Base-by-base conservation (phyloP, 2,888 invertebrate species). In the Philereme transversata region DNA sequence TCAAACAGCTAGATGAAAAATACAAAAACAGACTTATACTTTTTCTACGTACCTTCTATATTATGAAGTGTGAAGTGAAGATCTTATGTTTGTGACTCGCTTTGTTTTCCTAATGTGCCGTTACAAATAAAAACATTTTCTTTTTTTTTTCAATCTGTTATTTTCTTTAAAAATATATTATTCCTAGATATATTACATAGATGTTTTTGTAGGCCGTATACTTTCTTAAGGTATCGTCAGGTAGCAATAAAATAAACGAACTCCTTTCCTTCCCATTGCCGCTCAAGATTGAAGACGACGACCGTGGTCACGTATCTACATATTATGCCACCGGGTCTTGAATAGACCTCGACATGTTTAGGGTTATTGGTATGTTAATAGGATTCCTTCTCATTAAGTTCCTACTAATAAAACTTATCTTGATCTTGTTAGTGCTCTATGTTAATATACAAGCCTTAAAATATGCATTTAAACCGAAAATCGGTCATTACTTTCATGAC, bases 291-390 rank as follows among this genome's bases (percentile, higher is more conserved):
- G 60, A 53, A 58, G 60, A 45, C 45, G 47, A 45, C 45, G 53
- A 49, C 43, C 45, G 61, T 55, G 63, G 59, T 51, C 53, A 53
- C 61, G 51, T 58, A 56, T 66, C 55, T 60, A 64, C 64, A 60
- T 62, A 61, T 59, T 60, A 64, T 59, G 52, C 62, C 56, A 64
- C 64, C 59, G 51, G 52, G 8, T 57, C 60, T 62, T 54, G 60
- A 60, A 64, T 58, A 40, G 56, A 60, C 56, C 49, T 52, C 33
- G 55, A 59, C 56, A 59, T 55, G 56, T 62, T 62, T 58, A 62
- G n/a, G 48, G 48, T 59, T 51, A 63, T 55, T 59, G 48, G 11
- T 33, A 46, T 51, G 54, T 54, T 58, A 57, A 55, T 58, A 40
- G 40, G 40, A 22, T 22, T 22, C 1, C 22, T 22, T 22, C 22